Evolutionary conservation across 1,140 invertebrate genomes (phyloP), one percentile per base, ranked within the genome.

Genomic region (Nylanderia fulva): DNA sequence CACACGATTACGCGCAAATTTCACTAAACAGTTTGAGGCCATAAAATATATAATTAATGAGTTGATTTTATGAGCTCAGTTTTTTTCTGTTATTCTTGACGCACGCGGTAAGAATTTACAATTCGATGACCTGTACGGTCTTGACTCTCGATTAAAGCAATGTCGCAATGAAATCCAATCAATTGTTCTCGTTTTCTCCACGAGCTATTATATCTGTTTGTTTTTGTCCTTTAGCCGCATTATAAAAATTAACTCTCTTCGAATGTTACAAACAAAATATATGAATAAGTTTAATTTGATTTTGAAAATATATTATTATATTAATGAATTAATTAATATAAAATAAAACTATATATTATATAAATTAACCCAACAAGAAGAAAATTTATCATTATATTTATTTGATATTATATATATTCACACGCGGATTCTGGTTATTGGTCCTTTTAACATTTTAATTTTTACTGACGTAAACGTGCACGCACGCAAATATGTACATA

Each of bases 111-210:
- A 56, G 27, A 76, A 42, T 39, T 75, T 11, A 29, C 27, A 61
- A 42, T 45, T 63, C 24, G 18, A 29, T 63, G 8, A 54, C 11
- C 29, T n/a, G 36, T 52, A 24, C 15, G 69, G 2, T 56, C 69
- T 56, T 72, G 69, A 72, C 69, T 33, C 18, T 36, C 7, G 33
- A 75, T 75, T 60, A 75, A 7, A 61, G 24, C 15, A 36, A 56
- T 15, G 52, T 58, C 29, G 4, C n/a, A 39, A 48, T 60, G 21
- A 18, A 72, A 54, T 54, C 5, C 54, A 24, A 42, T 13, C 8
- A 42, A 61, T 61, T 39, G 39, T 60, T 72, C 29, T 9, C 21
- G 1, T 75, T 75, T n/a, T 61, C 36, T 27, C 61, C 24, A 2
- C 0, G 5, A 6, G 2, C n/a, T 21, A 39, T 58, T 21, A 39